Base-by-base conservation (phyloP, 2,888 invertebrate genomes). In the Harpalus rubripes region DNA sequence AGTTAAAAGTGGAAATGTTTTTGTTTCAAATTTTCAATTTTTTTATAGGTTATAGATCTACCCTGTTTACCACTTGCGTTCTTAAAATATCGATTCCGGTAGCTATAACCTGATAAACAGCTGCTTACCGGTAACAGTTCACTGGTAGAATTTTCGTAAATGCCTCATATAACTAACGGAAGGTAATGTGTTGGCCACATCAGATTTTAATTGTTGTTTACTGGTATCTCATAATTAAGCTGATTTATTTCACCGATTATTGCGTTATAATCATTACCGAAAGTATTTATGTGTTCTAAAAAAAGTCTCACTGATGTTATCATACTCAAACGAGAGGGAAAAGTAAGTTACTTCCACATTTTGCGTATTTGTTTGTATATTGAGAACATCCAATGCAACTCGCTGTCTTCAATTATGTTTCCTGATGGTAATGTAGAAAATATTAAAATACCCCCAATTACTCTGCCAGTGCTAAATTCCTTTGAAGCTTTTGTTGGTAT, bases 141-240 rank as follows among this genome's bases (percentile, higher is more conserved):
- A n/a, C n/a, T n/a, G n/a, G n/a, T n/a, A n/a, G n/a, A n/a, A n/a
- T n/a, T n/a, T n/a, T n/a, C n/a, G n/a, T n/a, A n/a, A n/a, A n/a
- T n/a, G n/a, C n/a, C n/a, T n/a, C n/a, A n/a, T n/a, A n/a, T n/a
- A n/a, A n/a, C n/a, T n/a, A n/a, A n/a, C n/a, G n/a, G n/a, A n/a
- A n/a, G n/a, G n/a, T n/a, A n/a, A n/a, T n/a, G n/a, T n/a, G n/a
- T n/a, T n/a, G n/a, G n/a, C n/a, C n/a, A n/a, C n/a, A n/a, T n/a
- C n/a, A n/a, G n/a, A n/a, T n/a, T n/a, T n/a, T n/a, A 65, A 7
- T 22, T 65, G 32, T 7, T 65, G 65, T 65, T 65, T 44, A 44
- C 10, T 44, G 44, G 44, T 44, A 44, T 44, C 44, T 44, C 44
- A 44, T 44, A 44, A 44, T 44, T 44, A 44, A 44, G 44, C 44